A percentile compares a stretch with the other conserved stretches of the same genome.
Evolutionary conservation across 2,888 invertebrate species (phyloP).

Genomic region (Bellardia bayeri): DNA sequence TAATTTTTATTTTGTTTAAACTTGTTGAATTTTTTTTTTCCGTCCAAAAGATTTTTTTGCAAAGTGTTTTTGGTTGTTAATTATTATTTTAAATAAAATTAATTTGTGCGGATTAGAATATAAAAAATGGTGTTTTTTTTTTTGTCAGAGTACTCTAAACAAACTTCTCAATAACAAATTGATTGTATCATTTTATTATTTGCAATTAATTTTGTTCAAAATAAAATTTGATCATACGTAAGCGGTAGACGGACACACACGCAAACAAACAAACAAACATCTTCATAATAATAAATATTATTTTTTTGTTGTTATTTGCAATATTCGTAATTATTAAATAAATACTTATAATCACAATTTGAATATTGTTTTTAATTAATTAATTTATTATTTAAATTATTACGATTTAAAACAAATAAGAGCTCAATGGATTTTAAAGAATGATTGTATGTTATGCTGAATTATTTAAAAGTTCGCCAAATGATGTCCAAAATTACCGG

Average conservation of each 20-base stretch:
- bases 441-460: not conserved
- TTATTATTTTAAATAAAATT: slow-evolving; percentile 42
- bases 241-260: slow-evolving; percentile 16
- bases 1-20: slow-evolving; percentile 19
- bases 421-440: not conserved
- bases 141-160: slow-evolving; percentile 8
- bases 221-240: slow-evolving; percentile 33
- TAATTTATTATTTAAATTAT: not conserved
- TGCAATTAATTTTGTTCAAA: slow-evolving; percentile 20
- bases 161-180: not conserved
- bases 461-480: not conserved
- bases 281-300: not conserved
- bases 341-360: not conserved
- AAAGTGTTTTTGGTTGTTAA: slow-evolving; percentile 30
- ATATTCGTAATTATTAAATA: not conserved
- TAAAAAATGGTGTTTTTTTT: not conserved
- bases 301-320: not conserved
- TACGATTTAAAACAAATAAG: not conserved
- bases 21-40: slow-evolving; percentile 29
- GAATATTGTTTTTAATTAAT: not conserved
- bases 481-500: not conserved
- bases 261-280: not conserved
- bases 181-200: slow-evolving; percentile 4
- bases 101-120: not conserved
- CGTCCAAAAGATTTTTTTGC: slow-evolving; percentile 20